Base-by-base conservation (phyloP, 1,140 invertebrate species). In the Diorhabda elongata region DNA sequence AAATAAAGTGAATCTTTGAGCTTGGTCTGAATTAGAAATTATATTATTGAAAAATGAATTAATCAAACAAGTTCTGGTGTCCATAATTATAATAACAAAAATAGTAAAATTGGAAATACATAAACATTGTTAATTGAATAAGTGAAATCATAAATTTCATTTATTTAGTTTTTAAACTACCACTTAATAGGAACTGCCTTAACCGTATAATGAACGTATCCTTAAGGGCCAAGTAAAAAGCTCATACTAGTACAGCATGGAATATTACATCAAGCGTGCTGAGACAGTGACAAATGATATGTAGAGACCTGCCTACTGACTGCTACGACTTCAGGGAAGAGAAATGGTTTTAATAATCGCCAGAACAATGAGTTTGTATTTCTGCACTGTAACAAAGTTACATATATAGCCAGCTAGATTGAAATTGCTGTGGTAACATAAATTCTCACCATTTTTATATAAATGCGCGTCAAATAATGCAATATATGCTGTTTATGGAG, bases 321-420 rank as follows among this genome's bases (percentile, higher is more conserved):
- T 5, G 58, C 65, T 67, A 67, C 52, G 65, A 52, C 47, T 52
- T 52, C 65, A 61, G 64, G 62, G 47, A 67, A 74, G 75, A 76
- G 71, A 75, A 76, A 76, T 76, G 73, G 75, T 69, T 76, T 76
- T 76, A 76, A 76, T 76, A 76, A 72, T 66, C 73, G 72, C 60
- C 69, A 59, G 71, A 74, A 74, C 74, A 76, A 76, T 76, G 71
- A 64, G 71, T 65, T 59, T 69, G 65, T 67, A 67, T 67, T 64
- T 67, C 65, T 67, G 58, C 65, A 52, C 65, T 59, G 11, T 64
- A 59, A 60, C 65, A 60, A 67, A 67, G 65, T 66, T 59, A 66
- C 60, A 66, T 66, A 26, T 64, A 64, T 45, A 60, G 11, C 43
- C n/a, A 26, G 57, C 65, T 59, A 60, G 65, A 59, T 67, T 60